Evolutionary conservation across 2,888 invertebrate genomes (phyloP).

Genomic region (Lepidocyrtinus sp.): DNA sequence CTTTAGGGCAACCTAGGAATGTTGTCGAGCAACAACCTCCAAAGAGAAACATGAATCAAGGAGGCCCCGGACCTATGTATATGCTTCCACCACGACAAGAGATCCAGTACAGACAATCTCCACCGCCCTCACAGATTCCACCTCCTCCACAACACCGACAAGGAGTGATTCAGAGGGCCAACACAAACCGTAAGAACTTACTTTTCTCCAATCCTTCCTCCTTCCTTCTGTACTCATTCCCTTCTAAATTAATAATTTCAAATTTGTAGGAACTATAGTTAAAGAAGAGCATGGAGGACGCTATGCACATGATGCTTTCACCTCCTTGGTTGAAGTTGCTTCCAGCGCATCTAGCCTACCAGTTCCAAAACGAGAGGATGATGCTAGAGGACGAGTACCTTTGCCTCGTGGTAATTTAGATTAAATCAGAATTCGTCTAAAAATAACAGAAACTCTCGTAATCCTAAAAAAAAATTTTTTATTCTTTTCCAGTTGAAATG

Average conservation of each 20-base stretch:
- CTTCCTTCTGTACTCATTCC: not conserved
- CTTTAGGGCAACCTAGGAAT: constrained; percentile 59
- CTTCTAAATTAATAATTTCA: not conserved
- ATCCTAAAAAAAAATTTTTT: not conserved
- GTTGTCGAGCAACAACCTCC: constrained; percentile 56
- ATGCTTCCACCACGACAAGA: constrained; percentile 66
- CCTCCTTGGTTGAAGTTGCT: constrained; percentile 91
- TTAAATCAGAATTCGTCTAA: not conserved
- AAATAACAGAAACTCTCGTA: too few species aligned
- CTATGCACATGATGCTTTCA: constrained; percentile 83
- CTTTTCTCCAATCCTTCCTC: not conserved
- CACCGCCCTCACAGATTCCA: constrained; percentile 72
- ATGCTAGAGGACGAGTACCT: constrained; percentile 64
- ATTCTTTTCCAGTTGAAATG: constrained; percentile 66
- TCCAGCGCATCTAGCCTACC: constrained; percentile 91
- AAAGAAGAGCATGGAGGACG: constrained; percentile 65
- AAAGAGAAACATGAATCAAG: constrained; percentile 56
- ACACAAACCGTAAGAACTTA: constrained; percentile 65
- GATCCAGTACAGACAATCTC: constrained; percentile 70
- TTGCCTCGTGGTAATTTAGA: constrained; percentile 66
- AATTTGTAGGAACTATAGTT: constrained; percentile 53
- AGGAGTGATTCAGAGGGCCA: constrained; percentile 80
- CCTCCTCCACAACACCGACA: constrained; percentile 75
- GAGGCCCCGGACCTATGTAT: constrained; percentile 62
- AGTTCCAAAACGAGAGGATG: constrained; percentile 76